Evolutionary conservation across 2,888 invertebrate species (phyloP), one percentile per base, ranked within the genome.

Genomic region (Helicoverpa assulta): DNA sequence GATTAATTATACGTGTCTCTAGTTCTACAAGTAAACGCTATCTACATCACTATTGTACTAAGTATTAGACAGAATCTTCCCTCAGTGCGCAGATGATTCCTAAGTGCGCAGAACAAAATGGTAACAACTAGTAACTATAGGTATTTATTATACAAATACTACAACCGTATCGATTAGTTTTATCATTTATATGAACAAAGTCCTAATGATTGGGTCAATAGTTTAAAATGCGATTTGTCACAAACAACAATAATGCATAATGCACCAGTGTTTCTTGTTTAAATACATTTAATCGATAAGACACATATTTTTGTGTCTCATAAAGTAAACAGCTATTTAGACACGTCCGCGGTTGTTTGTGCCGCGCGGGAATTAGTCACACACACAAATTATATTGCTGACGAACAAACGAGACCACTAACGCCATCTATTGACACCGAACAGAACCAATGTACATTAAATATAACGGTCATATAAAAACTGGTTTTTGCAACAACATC

Each of bases 401-500:
- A 56, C 51, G 54, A 26, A 14, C n/a, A 51, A 73, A 59, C 18
- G 72, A n/a, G 29, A 86, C 88, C 40, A 66, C 83, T 90, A 86
- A 64, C 91, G 90, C 90, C 91, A 91, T 90, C 91, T 91, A 62
- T 86, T 76, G 58, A 16, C 47, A 26, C 47, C 10, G 40, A 65
- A 26, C 40, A 50, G 6, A 40, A 47, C n/a, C 0, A 73, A 33
- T 57, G 53, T 21, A 60, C 69, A 75, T 64, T 40, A 75, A 77
- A 75, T 70, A 43, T 78, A 82, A 85, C 76, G 81, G 74, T 73
- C 60, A 60, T 47, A 65, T n/a, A 50, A 51, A 53, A 72, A 70
- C 67, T 61, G 61, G 60, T 52, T 29, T 64, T 40, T 43, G 59
- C n/a, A 64, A 66, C 33, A 62, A 76, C 67, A 68, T 65, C 50